Percentiles rank a stretch among this genome's conserved stretches.
Conservation (phyloP, 2,888 invertebrate species). For the Macaria notata region DNA sequence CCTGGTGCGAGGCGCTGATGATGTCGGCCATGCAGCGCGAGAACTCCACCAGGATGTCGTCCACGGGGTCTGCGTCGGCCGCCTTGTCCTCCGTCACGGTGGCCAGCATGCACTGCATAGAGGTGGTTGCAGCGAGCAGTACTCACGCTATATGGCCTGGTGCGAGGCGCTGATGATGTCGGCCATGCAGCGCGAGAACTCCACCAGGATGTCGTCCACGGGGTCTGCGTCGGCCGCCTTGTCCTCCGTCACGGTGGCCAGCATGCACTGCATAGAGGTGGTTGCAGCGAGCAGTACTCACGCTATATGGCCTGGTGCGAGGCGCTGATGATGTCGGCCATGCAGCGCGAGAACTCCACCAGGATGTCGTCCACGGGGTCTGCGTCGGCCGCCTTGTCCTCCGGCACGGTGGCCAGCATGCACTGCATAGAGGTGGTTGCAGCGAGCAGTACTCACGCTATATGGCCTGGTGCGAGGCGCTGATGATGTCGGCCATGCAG, state of each 20-base stretch:
- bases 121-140: too few relatives aligned
- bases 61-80: slow-evolving; percentile 87
- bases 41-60: slow-evolving; percentile 95
- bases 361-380: slow-evolving; percentile 89
- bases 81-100: slow-evolving; percentile 90
- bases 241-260: slow-evolving; percentile 93
- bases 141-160: slow-evolving; percentile 41
- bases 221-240: slow-evolving; percentile 88
- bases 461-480: slow-evolving; percentile 56
- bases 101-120: slow-evolving; percentile 80
- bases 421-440: slow-evolving; percentile 87
- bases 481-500: slow-evolving; percentile 95
- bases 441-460: slow-evolving; percentile 21
- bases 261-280: slow-evolving; percentile 89
- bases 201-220: slow-evolving; percentile 91
- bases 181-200: slow-evolving; percentile 96
- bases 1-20: slow-evolving; percentile 80
- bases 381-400: slow-evolving; percentile 88
- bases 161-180: slow-evolving; percentile 88
- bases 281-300: slow-evolving; percentile 11
- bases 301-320: slow-evolving; percentile 49
- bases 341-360: slow-evolving; percentile 97
- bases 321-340: slow-evolving; percentile 92
- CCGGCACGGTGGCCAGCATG: slow-evolving; percentile 92
- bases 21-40: slow-evolving; percentile 97